Base-by-base conservation (phyloP, 1,140 invertebrate genomes). In the Brachystomella parvula region DNA sequence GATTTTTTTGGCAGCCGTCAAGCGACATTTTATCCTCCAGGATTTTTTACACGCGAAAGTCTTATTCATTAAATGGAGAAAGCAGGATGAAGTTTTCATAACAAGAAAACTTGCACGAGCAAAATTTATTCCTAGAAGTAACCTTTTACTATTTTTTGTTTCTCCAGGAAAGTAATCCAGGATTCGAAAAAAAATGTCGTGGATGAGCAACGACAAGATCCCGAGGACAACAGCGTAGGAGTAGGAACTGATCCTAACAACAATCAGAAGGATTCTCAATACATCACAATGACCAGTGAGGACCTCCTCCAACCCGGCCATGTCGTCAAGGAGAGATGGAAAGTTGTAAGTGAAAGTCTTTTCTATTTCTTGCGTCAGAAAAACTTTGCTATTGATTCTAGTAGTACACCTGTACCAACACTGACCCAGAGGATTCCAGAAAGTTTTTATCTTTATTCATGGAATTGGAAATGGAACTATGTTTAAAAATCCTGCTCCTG, bases 261-360 rank as follows among this genome's bases (percentile, higher is more conserved):
- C 35, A 39, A 39, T 39, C 35, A 9, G 6, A 6, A 19, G 19
- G 35, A 39, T 39, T 39, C 35, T 47, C 63, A 65, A 47, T 65
- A 78, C 66, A 89, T 91, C 80, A 92, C 87, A 75, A 92, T 93
- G 90, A 89, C 90, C 61, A 89, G 85, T 72, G 94, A 96, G 81
- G 94, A 98, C 81, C 83, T 98, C 59, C 82, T 98, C 71, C 92
- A 96, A 79, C 91, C 93, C 29, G 94, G 93, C 60, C 92, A 96
- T 82, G 88, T 97, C 49, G 93, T 98, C 75, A 98, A 97, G 80
- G 94, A 98, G 78, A 80, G 94, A 78, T 98, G 94, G 94, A 96
- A 96, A 90, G 94, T 98, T 76, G 86, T 88, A 76, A 84, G 85
- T 73, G 2, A 76, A 72, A 39, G 35, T 19, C n/a, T n/a, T n/a